phyloP scores from a whole-genome alignment of 2,113 vertebrate species.

The Pampusana beccarii region DNA sequence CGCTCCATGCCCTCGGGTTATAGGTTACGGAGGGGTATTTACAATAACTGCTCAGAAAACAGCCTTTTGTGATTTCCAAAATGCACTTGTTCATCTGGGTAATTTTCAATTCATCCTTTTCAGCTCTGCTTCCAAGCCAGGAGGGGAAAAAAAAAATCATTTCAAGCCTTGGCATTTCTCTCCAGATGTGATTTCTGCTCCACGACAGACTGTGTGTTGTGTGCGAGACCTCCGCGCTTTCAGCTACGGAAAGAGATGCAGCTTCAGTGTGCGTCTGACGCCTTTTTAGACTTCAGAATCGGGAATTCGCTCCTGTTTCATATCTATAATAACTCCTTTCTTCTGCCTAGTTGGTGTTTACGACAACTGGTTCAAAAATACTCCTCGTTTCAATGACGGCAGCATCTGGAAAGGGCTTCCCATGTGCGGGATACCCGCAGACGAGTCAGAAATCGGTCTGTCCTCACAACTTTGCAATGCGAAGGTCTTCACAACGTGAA shows the following conservation, averaged over 20 bases:
- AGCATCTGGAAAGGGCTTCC: not conserved
- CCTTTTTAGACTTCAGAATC: not conserved
- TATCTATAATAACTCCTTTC: rapidly evolving
- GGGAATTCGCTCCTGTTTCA: not conserved
- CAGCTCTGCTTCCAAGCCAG: not conserved
- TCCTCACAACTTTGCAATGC: not conserved
- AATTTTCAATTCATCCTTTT: not conserved
- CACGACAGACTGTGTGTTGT: rapidly evolving
- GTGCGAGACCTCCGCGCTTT: not conserved
- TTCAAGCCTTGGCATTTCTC: not conserved
- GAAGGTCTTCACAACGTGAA: not conserved
- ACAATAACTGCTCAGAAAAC: not conserved
- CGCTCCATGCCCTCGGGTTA: not conserved
- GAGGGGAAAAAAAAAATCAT: not conserved
- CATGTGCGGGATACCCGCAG: rapidly evolving
- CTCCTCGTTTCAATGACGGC: not conserved
- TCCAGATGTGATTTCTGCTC: not conserved
- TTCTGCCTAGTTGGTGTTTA: not conserved
- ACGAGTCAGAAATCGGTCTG: rapidly evolving
- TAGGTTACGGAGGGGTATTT: not conserved
- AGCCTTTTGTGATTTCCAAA: constrained; percentile 17
- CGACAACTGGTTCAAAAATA: not conserved
- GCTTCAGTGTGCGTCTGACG: not conserved
- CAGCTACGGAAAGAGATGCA: not conserved
- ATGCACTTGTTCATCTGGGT: constrained; percentile 26